A percentile compares a stretch with the other conserved stretches of the same genome.
These are phyloP conservation scores for Zosterops japonicus DNA, from an alignment of 2,113 vertebrate genomes.

Conservation along the genomic window DNA sequence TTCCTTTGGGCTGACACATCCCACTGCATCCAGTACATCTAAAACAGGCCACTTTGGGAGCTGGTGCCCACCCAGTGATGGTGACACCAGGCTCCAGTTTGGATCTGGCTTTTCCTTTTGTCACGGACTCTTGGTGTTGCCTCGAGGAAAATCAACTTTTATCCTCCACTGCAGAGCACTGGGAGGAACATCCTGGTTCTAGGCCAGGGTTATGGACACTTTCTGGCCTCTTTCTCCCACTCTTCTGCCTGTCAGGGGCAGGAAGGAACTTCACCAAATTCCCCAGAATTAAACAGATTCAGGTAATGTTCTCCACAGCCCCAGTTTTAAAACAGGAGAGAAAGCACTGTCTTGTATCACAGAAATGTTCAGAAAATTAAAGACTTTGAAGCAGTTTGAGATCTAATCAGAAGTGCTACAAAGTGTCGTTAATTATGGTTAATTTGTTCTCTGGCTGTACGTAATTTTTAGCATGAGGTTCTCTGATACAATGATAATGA, in stretches of 20 bases:
- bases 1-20: background rate
- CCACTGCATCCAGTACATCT: background rate
- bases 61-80: background rate
- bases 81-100: background rate
- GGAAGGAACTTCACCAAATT: background rate
- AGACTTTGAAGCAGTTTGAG: constrained; percentile 50
- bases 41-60: background rate
- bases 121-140: rapidly evolving
- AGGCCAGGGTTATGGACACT: background rate
- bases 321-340: background rate
- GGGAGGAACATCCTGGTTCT: background rate
- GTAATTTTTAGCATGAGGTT: constrained; percentile 38
- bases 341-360: background rate
- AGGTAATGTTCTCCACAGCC: background rate
- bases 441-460: constrained; percentile 55
- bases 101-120: background rate
- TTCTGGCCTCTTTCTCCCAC: background rate
- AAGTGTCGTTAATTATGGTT: constrained; percentile 54
- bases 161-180: background rate
- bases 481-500: constrained; percentile 57
- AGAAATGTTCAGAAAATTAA: constrained; percentile 17
- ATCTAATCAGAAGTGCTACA: constrained; percentile 56
- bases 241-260: background rate
- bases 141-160: background rate
- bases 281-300: background rate